phyloP scores from a whole-genome alignment of 2,888 invertebrate genomes.

The Coremacera marginata region DNA sequence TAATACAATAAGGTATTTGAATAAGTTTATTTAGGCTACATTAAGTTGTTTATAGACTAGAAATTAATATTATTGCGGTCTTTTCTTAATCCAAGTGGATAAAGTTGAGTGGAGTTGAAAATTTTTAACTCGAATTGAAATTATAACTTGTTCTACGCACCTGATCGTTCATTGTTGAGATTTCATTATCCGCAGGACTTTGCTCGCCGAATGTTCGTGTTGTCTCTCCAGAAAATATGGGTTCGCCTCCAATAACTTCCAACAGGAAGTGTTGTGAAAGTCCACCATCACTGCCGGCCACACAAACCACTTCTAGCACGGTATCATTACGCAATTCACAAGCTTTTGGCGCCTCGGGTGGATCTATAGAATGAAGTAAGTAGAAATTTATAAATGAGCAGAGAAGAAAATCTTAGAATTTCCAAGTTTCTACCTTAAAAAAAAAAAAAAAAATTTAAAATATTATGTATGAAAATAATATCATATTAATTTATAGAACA shows the following conservation, averaged over 20 bases:
- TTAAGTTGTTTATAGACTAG: too few relatives aligned
- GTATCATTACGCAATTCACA: slow-evolving; percentile 81
- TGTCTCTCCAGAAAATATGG: slow-evolving; percentile 70
- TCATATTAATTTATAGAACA: too few relatives aligned
- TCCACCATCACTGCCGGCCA: slow-evolving; percentile 85
- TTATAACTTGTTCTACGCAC: slow-evolving; percentile 64
- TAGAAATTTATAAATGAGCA: neutral
- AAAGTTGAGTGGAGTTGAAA: neutral
- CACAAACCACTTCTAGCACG: slow-evolving; percentile 77
- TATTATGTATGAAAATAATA: too few relatives aligned
- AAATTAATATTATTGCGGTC: too few relatives aligned
- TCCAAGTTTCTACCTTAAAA: too few relatives aligned
- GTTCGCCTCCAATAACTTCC: slow-evolving; percentile 78
- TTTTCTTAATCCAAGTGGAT: too few relatives aligned
- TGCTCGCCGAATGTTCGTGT: slow-evolving; percentile 65
- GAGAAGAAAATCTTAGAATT: too few relatives aligned
- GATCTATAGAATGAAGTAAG: slow-evolving; percentile 71
- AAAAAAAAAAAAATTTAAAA: too few relatives aligned
- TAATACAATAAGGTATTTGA: too few relatives aligned
- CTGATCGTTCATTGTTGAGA: slow-evolving; percentile 77
- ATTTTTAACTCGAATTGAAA: neutral
- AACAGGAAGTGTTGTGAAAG: slow-evolving; percentile 85
- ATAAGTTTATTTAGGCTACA: too few relatives aligned
- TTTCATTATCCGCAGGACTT: slow-evolving; percentile 71
- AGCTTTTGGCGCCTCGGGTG: slow-evolving; percentile 81